Percentiles rank a stretch among this genome's conserved stretches.
Evolutionary conservation across 2,797 vertebrate genomes (phyloP).

Genomic region (Hypotaenidia okinawae): DNA sequence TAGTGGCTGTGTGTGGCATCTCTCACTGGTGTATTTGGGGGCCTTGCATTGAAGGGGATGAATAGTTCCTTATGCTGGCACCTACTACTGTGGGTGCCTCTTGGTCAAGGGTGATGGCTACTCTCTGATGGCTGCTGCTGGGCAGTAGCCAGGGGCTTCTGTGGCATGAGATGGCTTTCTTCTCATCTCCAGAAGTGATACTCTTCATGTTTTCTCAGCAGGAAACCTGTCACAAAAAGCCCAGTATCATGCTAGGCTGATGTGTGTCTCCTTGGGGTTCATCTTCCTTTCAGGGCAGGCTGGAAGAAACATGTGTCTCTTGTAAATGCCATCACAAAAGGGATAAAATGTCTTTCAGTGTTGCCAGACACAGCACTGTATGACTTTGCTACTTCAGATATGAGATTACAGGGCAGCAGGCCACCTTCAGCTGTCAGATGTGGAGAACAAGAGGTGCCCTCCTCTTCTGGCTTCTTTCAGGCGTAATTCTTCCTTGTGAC

Average conservation of each 20-base stretch:
- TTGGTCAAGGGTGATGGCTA: not conserved
- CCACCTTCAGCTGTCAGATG: not conserved
- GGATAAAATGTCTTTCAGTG: not conserved
- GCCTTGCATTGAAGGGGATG: not conserved
- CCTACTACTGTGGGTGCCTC: not conserved
- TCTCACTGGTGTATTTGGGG: not conserved
- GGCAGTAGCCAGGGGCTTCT: not conserved
- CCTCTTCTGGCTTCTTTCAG: not conserved
- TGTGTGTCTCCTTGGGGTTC: not conserved
- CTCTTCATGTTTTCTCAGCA: not conserved
- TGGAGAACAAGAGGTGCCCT: not conserved
- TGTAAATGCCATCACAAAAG: not conserved
- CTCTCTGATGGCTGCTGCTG: not conserved
- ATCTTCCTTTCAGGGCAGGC: not conserved
- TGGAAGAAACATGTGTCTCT: not conserved
- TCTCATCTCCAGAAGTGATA: not conserved
- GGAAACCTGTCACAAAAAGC: not conserved
- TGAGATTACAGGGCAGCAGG: not conserved
- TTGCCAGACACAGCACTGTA: not conserved
- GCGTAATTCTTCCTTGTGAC: not conserved
- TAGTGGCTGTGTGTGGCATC: accelerated
- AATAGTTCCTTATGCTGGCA: not conserved
- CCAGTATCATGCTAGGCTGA: not conserved
- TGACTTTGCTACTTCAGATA: not conserved
- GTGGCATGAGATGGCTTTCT: not conserved